Conservation (phyloP, 35 echinoderm and acorn worm genomes). For the Ophiothrix spiculata region DNA sequence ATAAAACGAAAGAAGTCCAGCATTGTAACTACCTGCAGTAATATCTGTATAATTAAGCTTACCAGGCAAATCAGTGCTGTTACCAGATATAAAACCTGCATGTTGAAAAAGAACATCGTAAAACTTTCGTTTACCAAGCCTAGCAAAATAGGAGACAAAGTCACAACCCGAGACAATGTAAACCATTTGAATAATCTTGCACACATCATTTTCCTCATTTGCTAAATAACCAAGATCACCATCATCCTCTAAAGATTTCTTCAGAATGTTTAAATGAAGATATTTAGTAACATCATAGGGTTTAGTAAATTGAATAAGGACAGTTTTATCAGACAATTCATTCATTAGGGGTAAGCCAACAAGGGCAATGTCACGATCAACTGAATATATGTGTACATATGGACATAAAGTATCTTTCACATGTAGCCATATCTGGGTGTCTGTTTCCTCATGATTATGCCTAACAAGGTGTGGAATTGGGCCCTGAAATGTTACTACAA, state of each 20-base stretch:
- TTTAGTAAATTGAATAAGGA: constrained; percentile 17
- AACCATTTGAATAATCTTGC: constrained; percentile 27
- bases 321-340: constrained; percentile 9
- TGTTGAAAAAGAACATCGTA: constrained; percentile 25
- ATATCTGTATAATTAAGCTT: not conserved
- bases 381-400: not conserved
- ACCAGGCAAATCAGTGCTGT: not conserved
- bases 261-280: constrained; percentile 24
- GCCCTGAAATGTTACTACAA: not conserved
- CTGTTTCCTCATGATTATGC: constrained; percentile 23
- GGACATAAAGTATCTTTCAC: not conserved
- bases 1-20: constrained; percentile 31
- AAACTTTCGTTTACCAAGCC: constrained; percentile 28
- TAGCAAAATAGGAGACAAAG: constrained; percentile 35
- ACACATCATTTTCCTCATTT: not conserved
- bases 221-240: constrained; percentile 24
- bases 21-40: not conserved
- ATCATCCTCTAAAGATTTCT: constrained; percentile 23
- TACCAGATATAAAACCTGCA: constrained; percentile 37
- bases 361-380: not conserved
- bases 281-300: not conserved
- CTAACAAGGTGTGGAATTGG: not conserved
- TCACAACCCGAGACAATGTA: constrained; percentile 42
- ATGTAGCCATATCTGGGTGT: constrained; percentile 7
- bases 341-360: not conserved